Percentiles rank a stretch among this genome's conserved stretches.
phyloP scores from a whole-genome alignment of 2,113 vertebrate genomes.

The Silurus meridionalis region DNA sequence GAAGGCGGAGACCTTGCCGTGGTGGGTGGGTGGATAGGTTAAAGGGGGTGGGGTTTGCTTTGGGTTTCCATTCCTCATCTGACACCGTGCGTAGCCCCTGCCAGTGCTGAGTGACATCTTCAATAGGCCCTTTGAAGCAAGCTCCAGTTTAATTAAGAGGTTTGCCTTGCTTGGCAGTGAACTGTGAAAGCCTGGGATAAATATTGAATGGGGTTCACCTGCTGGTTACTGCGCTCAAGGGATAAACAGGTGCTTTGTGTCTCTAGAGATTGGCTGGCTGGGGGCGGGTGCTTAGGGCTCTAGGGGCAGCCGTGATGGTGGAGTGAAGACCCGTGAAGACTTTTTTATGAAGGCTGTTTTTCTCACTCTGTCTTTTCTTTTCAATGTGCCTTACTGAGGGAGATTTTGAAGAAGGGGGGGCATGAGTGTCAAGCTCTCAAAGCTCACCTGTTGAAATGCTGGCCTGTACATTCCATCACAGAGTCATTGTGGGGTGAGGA shows the following conservation, averaged over 20 bases:
- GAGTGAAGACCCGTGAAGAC: conserved; percentile 51
- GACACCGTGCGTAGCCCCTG: conserved; percentile 89
- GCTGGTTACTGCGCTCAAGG: conserved; percentile 90
- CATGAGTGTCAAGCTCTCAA: conserved; percentile 71
- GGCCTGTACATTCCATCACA: conserved; percentile 40
- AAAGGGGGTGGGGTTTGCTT: conserved; percentile 78
- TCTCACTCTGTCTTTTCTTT: conserved; percentile 61
- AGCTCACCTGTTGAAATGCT: conserved; percentile 53
- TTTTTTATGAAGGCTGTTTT: conserved; percentile 43
- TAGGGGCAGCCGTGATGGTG: conserved; percentile 56
- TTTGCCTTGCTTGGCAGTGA: conserved; percentile 97
- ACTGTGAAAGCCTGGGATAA: conserved; percentile 99
- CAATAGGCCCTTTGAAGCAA: conserved; percentile 98
- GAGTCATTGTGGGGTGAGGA: conserved; percentile 37
- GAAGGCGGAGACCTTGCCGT: conserved; percentile 76
- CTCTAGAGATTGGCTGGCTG: conserved; percentile 67
- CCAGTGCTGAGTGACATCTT: conserved; percentile 92
- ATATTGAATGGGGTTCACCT: conserved; percentile 99
- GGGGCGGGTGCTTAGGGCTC: conserved; percentile 53
- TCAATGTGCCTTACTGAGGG: conserved; percentile 45
- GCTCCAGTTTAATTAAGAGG: conserved; percentile 99
- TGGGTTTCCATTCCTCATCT: conserved; percentile 93
- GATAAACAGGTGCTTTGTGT: conserved; percentile 98
- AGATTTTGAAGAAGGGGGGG: conserved; percentile 37
- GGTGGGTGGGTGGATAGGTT: conserved; percentile 79